Base-by-base conservation (phyloP, 1,140 invertebrate species). In the Drosophila busckii region DNA sequence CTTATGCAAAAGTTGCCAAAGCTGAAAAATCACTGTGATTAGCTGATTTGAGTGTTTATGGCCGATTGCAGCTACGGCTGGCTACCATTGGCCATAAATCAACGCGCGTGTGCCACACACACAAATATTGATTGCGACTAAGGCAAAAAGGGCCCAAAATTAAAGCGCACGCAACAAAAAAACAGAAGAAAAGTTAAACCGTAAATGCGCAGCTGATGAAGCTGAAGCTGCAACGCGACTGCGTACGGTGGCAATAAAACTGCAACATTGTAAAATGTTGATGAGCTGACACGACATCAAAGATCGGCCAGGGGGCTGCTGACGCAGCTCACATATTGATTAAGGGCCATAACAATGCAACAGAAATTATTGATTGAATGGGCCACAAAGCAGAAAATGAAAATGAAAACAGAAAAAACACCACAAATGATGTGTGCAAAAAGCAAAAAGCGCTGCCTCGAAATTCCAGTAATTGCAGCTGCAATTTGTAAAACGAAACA, bases 321-420 rank as follows among this genome's bases (percentile, higher is more conserved):
- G 37, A n/a, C n/a, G 32, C 42, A 23, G 31, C 54, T 70, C 52
- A 75, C 65, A 83, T 83, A 82, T 82, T 82, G 76, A 82, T 82
- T 82, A 82, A 83, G 76, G 56, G 53, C 65, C 70, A 82, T 80
- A 80, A 80, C 62, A 64, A 60, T 37, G 31, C 58, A 35, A 56
- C 63, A 44, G 20, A 68, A 82, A 82, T 82, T 66, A 58, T 61
- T 75, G 75, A 82, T 82, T 82, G 76, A 82, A 80, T 70, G 61
- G 46, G 23, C n/a, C 20, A 38, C 35, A 50, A 16, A 48, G 31
- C 42, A 41, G 35, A 49, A 50, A 31, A 41, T 5, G 25, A 26
- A 10, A 23, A 49, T 31, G 29, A 20, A 34, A 15, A 38, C 17
- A 46, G 25, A 34, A 13, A 34, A 20, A 42, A 25, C 26, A 40